These are phyloP conservation scores for Timema cristinae DNA, from an alignment of 2,888 invertebrate genomes.

Conservation along the genomic window DNA sequence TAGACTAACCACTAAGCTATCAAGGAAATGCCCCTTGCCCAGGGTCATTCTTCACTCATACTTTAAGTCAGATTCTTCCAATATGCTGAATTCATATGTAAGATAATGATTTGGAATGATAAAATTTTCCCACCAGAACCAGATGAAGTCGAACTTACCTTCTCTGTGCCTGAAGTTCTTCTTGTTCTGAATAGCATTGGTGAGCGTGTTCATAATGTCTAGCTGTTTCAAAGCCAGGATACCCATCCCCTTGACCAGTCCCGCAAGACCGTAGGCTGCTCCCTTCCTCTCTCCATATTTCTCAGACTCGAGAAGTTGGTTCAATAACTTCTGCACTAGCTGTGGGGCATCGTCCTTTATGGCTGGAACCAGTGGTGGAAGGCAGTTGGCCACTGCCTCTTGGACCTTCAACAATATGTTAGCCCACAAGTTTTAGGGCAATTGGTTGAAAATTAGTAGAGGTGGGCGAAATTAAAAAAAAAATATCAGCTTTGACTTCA, in stretches of 20 bases:
- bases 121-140: no score
- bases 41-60: no score
- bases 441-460: no score
- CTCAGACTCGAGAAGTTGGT: conserved; percentile 82
- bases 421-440: no score
- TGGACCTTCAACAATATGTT: conserved; percentile 63
- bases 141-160: conserved; percentile 49
- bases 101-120: no score
- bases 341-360: conserved; percentile 87
- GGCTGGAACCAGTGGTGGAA: conserved; percentile 89
- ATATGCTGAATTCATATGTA: no score
- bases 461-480: no score
- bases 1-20: no score
- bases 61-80: no score
- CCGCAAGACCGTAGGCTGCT: conserved; percentile 96
- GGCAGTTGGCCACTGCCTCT: conserved; percentile 94
- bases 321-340: conserved; percentile 81
- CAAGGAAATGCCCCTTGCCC: no score
- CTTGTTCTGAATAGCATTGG: conserved; percentile 93
- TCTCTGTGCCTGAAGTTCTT: conserved; percentile 92
- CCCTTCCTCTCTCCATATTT: conserved; percentile 90
- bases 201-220: conserved; percentile 91
- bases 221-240: conserved; percentile 92
- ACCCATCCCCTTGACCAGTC: conserved; percentile 94
- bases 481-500: no score